Conservation (phyloP, 2,113 vertebrate species). For the Macquaria ambigua region DNA sequence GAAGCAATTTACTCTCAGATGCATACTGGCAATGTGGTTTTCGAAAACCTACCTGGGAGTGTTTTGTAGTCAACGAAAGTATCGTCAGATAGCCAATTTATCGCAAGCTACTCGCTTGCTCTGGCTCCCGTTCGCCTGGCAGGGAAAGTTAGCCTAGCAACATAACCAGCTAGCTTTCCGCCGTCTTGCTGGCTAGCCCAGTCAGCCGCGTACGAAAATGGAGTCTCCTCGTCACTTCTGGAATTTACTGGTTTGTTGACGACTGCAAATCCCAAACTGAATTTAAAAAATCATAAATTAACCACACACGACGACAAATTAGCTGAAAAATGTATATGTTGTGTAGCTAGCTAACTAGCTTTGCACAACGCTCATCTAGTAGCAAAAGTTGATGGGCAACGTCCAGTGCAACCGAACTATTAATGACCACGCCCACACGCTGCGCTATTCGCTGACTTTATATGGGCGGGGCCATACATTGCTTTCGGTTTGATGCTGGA, state of each 20-base stretch:
- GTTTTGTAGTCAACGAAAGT: constrained; percentile 74
- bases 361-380: constrained; percentile 47
- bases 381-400: constrained; percentile 79
- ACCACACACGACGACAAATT: background rate
- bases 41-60: constrained; percentile 77
- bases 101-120: constrained; percentile 49
- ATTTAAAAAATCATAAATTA: background rate
- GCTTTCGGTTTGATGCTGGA: background rate
- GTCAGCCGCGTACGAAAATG: constrained; percentile 65
- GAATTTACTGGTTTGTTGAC: constrained; percentile 28
- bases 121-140: constrained; percentile 33
- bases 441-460: constrained; percentile 53
- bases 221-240: constrained; percentile 63
- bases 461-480: background rate
- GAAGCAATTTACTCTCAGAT: background rate
- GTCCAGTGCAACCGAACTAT: constrained; percentile 74
- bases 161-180: constrained; percentile 63
- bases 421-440: constrained; percentile 44
- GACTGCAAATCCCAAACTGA: background rate
- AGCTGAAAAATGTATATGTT: background rate
- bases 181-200: constrained; percentile 35
- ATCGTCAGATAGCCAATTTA: constrained; percentile 54
- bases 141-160: constrained; percentile 74
- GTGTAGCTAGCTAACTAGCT: constrained; percentile 51
- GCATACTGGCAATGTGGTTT: background rate